A percentile compares a stretch with the other conserved stretches of the same genome.
Evolutionary conservation across 2,797 vertebrate species (phyloP).

Genomic region (Odontamblyopus rebecca): DNA sequence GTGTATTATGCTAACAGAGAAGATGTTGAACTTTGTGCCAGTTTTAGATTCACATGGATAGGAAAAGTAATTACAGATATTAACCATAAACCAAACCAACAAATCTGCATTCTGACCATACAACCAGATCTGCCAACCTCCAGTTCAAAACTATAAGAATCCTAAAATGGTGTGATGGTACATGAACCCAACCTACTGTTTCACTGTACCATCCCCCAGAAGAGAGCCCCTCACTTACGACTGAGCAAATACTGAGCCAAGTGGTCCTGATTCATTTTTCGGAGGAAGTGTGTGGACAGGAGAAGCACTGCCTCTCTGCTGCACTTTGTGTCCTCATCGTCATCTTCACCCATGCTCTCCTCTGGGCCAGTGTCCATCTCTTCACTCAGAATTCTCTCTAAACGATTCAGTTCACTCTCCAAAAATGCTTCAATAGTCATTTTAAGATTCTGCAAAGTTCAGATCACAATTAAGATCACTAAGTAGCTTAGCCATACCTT

Average conservation of each 20-base stretch:
- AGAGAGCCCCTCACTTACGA: background rate
- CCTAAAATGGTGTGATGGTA: no score
- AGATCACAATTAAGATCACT: background rate
- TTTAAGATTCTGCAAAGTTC: conserved; percentile 16
- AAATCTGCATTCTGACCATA: no score
- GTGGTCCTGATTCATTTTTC: background rate
- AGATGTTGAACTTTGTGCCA: no score
- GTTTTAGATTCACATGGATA: no score
- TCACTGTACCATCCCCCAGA: background rate
- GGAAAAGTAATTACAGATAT: no score
- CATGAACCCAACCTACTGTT: background rate
- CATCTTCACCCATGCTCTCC: background rate
- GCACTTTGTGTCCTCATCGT: background rate
- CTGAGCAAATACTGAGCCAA: conserved; percentile 4
- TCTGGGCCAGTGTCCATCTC: background rate
- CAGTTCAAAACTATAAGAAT: no score
- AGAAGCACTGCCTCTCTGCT: conserved; percentile 3
- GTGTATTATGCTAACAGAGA: no score
- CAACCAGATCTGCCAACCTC: no score
- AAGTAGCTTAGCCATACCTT: background rate
- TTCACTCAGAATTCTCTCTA: background rate
- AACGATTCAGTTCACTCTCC: conserved; percentile 20
- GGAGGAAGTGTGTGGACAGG: conserved; percentile 6
- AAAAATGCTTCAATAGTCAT: conserved; percentile 15
- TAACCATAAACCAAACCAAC: no score